phyloP scores from a whole-genome alignment of 2,113 vertebrate genomes.

The Lophotis ruficrista region DNA sequence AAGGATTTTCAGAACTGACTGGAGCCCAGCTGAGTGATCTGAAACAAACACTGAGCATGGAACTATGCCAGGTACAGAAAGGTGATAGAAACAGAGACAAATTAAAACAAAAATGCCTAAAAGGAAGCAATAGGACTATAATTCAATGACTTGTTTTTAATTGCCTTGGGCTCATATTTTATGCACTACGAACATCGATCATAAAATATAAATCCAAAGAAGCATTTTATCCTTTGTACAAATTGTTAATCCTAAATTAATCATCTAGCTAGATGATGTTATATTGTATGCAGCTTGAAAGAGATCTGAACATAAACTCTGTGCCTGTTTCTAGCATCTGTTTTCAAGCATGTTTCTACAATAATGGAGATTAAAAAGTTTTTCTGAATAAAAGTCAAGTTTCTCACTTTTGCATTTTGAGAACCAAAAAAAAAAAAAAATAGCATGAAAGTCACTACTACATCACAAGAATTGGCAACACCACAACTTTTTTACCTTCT shows the following conservation, averaged over 20 bases:
- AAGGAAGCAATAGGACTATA: not conserved
- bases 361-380: not conserved
- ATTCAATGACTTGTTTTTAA: not conserved
- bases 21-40: not conserved
- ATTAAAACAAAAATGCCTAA: not conserved
- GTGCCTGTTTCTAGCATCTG: not conserved
- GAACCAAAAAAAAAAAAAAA: not conserved
- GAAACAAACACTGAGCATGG: not conserved
- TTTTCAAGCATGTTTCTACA: not conserved
- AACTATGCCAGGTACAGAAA: not conserved
- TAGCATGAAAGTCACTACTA: not conserved
- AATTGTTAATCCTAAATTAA: not conserved
- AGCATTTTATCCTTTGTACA: not conserved
- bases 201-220: not conserved
- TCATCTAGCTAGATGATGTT: not conserved
- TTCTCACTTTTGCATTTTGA: not conserved
- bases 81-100: not conserved
- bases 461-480: not conserved
- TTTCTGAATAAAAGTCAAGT: not conserved
- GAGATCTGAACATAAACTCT: not conserved
- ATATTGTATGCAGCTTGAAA: not conserved
- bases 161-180: not conserved
- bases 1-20: not conserved
- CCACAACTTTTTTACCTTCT: not conserved
- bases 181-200: not conserved